A percentile compares a stretch with the other conserved stretches of the same genome.
Conservation (phyloP, 2,113 vertebrate genomes). For the Petromus typicus region DNA sequence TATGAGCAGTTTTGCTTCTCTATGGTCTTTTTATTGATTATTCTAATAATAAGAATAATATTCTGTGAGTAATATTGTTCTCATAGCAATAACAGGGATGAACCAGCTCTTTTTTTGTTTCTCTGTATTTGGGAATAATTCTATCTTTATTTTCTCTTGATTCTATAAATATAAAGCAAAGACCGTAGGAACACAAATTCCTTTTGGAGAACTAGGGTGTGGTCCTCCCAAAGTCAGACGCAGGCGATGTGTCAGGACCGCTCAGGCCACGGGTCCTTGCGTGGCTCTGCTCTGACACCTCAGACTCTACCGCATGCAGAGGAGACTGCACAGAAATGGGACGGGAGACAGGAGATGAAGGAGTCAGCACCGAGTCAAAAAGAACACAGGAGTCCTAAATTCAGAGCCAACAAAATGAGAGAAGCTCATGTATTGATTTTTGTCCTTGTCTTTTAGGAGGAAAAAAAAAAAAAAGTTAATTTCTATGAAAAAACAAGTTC, state of each 20-base stretch:
- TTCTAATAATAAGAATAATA: background rate
- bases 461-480: background rate
- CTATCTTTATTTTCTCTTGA: background rate
- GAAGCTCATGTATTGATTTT: background rate
- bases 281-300: background rate
- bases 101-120: background rate
- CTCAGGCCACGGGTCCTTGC: background rate
- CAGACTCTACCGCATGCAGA: background rate
- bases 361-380: background rate
- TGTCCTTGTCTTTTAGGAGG: background rate
- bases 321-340: background rate
- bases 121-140: conserved; percentile 19
- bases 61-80: too few relatives aligned
- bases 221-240: background rate
- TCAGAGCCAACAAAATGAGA: background rate
- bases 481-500: background rate
- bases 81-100: too few relatives aligned
- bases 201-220: background rate
- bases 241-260: background rate
- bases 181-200: background rate
- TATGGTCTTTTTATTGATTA: background rate
- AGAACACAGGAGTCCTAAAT: background rate
- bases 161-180: background rate
- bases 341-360: background rate
- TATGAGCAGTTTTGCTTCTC: background rate